These are phyloP conservation scores for Cerastis leucographa DNA, from an alignment of 2,888 invertebrate genomes.

Conservation along the genomic window DNA sequence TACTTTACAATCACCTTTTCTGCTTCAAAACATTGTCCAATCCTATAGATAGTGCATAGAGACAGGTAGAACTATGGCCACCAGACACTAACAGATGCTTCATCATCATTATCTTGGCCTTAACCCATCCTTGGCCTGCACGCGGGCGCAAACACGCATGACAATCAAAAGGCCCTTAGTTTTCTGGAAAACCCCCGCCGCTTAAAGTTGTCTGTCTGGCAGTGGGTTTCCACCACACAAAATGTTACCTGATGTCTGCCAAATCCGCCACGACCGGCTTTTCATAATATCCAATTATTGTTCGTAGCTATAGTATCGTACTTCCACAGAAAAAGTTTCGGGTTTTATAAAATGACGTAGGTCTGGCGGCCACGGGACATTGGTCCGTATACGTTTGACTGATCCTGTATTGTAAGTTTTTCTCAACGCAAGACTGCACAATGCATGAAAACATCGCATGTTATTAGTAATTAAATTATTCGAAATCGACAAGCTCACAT, in stretches of 20 bases:
- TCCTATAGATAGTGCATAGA: not conserved
- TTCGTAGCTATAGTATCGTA: not conserved
- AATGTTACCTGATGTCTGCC: too few species aligned
- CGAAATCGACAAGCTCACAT: constrained; percentile 16
- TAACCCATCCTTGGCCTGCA: too few species aligned
- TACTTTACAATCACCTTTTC: not conserved
- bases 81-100: not conserved
- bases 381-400: not conserved
- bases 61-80: not conserved
- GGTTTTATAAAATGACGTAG: not conserved
- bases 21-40: not conserved
- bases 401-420: not conserved
- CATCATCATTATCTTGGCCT: not conserved
- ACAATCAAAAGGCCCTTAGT: too few species aligned
- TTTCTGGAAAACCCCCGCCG: too few species aligned
- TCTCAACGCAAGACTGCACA: not conserved
- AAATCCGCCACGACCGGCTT: not conserved
- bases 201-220: too few species aligned
- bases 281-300: not conserved
- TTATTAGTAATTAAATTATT: not conserved
- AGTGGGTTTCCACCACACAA: too few species aligned
- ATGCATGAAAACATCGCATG: constrained; percentile 16
- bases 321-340: not conserved
- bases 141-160: too few species aligned
- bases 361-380: not conserved